phyloP scores from a whole-genome alignment of 2,113 vertebrate species.

The Pteruthius melanotis region DNA sequence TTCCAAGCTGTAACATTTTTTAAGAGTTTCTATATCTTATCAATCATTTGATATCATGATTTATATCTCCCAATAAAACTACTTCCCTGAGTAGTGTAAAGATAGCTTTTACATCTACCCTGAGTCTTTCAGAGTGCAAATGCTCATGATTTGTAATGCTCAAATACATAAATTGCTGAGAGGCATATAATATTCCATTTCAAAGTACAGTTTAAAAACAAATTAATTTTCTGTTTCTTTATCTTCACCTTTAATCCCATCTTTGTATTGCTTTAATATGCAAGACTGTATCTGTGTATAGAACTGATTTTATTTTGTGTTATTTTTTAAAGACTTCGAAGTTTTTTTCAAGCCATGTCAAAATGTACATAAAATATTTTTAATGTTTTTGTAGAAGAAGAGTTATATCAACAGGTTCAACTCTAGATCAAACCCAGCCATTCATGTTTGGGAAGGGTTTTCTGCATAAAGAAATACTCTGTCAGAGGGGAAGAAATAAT shows the following conservation, averaged over 20 bases:
- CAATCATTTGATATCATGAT: neutral
- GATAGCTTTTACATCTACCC: neutral
- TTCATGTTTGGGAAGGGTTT: neutral
- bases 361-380: neutral
- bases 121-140: neutral
- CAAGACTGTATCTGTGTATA: neutral
- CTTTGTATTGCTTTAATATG: neutral
- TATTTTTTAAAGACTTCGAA: neutral
- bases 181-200: neutral
- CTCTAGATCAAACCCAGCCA: neutral
- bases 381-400: neutral
- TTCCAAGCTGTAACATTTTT: neutral
- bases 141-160: neutral
- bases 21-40: neutral
- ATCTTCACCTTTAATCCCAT: neutral
- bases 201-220: neutral
- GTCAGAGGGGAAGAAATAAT: neutral
- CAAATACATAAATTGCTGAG: neutral
- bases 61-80: neutral
- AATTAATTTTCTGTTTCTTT: neutral
- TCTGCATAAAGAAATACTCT: neutral
- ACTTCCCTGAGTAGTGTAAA: neutral
- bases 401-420: neutral
- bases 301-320: neutral
- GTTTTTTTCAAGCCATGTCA: neutral